A percentile compares a stretch with the other conserved stretches of the same genome.
These are phyloP conservation scores for Nanorana parkeri DNA, from an alignment of 2,113 vertebrate genomes.

Conservation along the genomic window DNA sequence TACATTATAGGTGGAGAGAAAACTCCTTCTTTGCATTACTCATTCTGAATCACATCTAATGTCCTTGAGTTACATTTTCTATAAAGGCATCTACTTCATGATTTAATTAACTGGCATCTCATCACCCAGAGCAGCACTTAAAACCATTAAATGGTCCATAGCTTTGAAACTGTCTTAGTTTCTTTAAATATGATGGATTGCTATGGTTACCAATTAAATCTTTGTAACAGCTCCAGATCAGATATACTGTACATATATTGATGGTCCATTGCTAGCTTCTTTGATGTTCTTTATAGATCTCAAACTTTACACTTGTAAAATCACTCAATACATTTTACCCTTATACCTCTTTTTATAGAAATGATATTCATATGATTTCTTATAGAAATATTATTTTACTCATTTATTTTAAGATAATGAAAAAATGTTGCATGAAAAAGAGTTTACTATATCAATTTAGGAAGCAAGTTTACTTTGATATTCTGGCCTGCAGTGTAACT, in stretches of 20 bases:
- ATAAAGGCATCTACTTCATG: background rate
- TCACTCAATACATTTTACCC: too few relatives aligned
- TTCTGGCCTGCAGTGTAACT: too few relatives aligned
- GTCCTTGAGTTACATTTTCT: background rate
- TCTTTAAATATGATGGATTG: background rate
- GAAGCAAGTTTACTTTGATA: too few relatives aligned
- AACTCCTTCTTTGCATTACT: background rate
- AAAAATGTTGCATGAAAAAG: too few relatives aligned
- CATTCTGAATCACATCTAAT: background rate
- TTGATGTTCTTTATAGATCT: background rate
- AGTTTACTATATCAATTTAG: too few relatives aligned
- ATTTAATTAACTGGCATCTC: background rate
- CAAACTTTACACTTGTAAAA: too few relatives aligned
- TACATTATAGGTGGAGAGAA: background rate
- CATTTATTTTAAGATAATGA: too few relatives aligned
- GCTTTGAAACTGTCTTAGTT: background rate
- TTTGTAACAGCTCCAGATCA: background rate
- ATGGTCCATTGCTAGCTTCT: background rate
- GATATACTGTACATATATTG: background rate
- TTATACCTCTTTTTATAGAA: too few relatives aligned
- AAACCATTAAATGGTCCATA: background rate
- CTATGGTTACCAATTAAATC: background rate
- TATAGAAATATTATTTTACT: too few relatives aligned
- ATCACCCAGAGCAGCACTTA: constrained; percentile 1
- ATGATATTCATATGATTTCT: too few relatives aligned